Conservation (phyloP, 2,888 invertebrate genomes). For the Andrena praecox region DNA sequence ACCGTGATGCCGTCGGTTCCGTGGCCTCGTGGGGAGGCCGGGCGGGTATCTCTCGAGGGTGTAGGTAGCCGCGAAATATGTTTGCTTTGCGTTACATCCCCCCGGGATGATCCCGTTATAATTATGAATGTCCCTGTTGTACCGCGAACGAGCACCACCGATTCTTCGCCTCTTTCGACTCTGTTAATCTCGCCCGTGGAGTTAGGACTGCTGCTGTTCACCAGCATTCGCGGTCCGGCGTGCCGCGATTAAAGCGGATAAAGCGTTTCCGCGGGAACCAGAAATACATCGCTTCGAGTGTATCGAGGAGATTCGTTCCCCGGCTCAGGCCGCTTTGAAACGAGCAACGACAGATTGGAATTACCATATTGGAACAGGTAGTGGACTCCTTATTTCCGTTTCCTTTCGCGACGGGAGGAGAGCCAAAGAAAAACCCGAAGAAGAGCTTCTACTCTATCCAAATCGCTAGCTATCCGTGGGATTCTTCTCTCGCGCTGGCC, state of each 20-base stretch:
- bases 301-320: constrained; percentile 44
- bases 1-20: constrained; percentile 78
- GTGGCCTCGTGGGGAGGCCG: constrained; percentile 57
- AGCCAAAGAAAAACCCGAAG: constrained; percentile 19
- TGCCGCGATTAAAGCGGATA: constrained; percentile 29
- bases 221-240: neutral
- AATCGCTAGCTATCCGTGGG: constrained; percentile 43
- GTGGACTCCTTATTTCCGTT: constrained; percentile 78
- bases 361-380: constrained; percentile 79
- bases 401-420: constrained; percentile 53
- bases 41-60: constrained; percentile 68
- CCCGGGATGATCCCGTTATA: constrained; percentile 79
- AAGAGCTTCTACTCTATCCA: constrained; percentile 56
- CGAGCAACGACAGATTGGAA: constrained; percentile 79
- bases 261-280: constrained; percentile 14
- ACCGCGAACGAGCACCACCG: constrained; percentile 45
- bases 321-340: constrained; percentile 57
- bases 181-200: constrained; percentile 1
- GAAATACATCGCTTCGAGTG: neutral
- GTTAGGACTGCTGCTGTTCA: neutral
- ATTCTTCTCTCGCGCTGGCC: constrained; percentile 45
- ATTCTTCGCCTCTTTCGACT: constrained; percentile 52
- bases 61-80: constrained; percentile 78
- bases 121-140: constrained; percentile 79
- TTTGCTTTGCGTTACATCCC: constrained; percentile 80